These are phyloP conservation scores for Cepaea nemoralis DNA, from an alignment of 1,140 invertebrate genomes.

Conservation along the genomic window DNA sequence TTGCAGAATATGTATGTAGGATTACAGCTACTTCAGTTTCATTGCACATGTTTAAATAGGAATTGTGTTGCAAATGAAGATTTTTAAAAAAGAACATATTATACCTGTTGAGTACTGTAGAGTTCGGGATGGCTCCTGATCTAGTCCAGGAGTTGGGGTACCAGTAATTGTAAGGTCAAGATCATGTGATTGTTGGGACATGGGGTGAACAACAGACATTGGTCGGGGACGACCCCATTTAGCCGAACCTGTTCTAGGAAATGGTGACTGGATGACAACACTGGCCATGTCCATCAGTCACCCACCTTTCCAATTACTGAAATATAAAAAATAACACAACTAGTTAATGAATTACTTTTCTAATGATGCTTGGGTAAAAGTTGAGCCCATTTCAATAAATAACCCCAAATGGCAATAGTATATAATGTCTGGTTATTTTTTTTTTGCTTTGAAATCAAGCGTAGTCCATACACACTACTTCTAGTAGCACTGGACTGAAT, in stretches of 20 bases:
- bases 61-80: background rate
- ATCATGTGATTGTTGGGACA: background rate
- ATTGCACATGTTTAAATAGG: background rate
- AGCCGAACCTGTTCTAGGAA: conserved; percentile 7
- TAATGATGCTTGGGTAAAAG: no score
- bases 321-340: no score
- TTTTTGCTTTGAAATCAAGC: no score
- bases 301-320: no score
- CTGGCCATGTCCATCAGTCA: conserved; percentile 1
- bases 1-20: background rate
- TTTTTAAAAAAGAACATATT: background rate
- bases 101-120: conserved; percentile 44
- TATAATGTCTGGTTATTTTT: no score
- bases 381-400: no score
- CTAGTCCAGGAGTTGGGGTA: background rate
- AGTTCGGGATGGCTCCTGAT: conserved; percentile 40
- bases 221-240: conserved; percentile 26
- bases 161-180: conserved; percentile 15
- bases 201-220: background rate
- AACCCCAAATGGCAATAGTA: no score
- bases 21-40: background rate
- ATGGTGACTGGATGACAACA: background rate
- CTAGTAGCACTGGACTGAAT: no score
- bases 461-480: no score
- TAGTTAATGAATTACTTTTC: no score